These are phyloP conservation scores for Axinella damicornis DNA, from an alignment of 37 sponge, comb jelly and placozoan genomes.

Conservation along the genomic window DNA sequence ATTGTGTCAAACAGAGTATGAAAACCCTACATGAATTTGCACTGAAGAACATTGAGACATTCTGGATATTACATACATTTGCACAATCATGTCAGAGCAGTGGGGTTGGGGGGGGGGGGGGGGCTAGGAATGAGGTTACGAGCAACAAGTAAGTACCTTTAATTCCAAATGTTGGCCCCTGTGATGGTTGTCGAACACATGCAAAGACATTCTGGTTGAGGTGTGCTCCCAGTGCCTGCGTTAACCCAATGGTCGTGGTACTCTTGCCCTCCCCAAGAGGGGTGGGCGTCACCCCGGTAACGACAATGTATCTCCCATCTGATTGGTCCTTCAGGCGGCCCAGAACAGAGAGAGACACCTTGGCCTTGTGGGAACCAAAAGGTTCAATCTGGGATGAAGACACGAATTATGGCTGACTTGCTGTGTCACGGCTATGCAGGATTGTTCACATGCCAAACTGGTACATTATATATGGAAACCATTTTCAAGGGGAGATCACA, in stretches of 20 bases:
- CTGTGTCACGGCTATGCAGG: too few relatives aligned
- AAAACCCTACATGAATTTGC: too few relatives aligned
- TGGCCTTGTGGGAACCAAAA: conserved; percentile 92
- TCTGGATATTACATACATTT: too few relatives aligned
- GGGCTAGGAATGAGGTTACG: too few relatives aligned
- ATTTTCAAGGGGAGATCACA: too few relatives aligned
- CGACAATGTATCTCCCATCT: conserved; percentile 85
- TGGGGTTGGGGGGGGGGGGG: too few relatives aligned
- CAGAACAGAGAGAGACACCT: conserved; percentile 85
- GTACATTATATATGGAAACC: too few relatives aligned
- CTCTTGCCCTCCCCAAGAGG: conserved; percentile 99
- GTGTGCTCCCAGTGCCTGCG: conserved; percentile 92
- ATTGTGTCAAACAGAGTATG: too few relatives aligned
- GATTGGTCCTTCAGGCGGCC: conserved; percentile 73
- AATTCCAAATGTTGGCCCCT: conserved; percentile 99
- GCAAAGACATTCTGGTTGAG: conserved; percentile 88
- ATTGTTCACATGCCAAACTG: too few relatives aligned
- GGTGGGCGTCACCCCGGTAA: conserved; percentile 96
- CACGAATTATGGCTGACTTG: too few relatives aligned
- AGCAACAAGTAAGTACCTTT: conserved; percentile 63
- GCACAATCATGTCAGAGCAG: too few relatives aligned
- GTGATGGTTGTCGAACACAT: conserved; percentile 97
- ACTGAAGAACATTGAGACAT: too few relatives aligned
- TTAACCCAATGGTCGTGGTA: conserved; percentile 96
- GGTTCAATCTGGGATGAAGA: conserved; percentile 71